phyloP scores from a whole-genome alignment of 2,113 vertebrate species.

The Pelvicachromis taeniatus region DNA sequence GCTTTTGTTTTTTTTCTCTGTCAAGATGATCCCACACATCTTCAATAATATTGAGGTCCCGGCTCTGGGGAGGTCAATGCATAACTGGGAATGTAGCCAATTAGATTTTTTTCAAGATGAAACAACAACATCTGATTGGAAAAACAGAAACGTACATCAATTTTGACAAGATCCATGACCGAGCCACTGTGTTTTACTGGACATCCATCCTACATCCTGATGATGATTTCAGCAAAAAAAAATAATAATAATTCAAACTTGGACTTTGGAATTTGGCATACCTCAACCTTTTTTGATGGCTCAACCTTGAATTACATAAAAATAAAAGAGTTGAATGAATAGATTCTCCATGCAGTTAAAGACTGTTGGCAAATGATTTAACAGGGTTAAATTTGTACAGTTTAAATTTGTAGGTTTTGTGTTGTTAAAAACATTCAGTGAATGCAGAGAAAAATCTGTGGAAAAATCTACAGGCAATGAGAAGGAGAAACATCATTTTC shows the following conservation, averaged over 20 bases:
- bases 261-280: no score
- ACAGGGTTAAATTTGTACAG: not conserved
- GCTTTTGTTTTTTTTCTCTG: not conserved
- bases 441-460: not conserved
- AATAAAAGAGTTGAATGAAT: not conserved
- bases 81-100: not conserved
- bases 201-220: not conserved
- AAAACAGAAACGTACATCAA: not conserved
- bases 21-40: not conserved
- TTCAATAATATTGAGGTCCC: not conserved
- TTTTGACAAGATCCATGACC: not conserved
- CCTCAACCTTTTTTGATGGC: not conserved
- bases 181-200: not conserved
- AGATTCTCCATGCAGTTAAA: not conserved
- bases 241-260: not conserved
- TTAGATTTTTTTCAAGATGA: not conserved
- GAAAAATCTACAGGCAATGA: not conserved
- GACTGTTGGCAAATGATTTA: not conserved
- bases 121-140: not conserved
- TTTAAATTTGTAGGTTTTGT: not conserved
- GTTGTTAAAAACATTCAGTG: not conserved
- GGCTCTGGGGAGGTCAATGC: not conserved
- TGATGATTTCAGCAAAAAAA: not conserved
- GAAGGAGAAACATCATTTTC: not conserved
- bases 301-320: not conserved